Evolutionary conservation across 2,888 invertebrate species (phyloP), one percentile per base, ranked within the genome.

Genomic region (Tiphia femorata): DNA sequence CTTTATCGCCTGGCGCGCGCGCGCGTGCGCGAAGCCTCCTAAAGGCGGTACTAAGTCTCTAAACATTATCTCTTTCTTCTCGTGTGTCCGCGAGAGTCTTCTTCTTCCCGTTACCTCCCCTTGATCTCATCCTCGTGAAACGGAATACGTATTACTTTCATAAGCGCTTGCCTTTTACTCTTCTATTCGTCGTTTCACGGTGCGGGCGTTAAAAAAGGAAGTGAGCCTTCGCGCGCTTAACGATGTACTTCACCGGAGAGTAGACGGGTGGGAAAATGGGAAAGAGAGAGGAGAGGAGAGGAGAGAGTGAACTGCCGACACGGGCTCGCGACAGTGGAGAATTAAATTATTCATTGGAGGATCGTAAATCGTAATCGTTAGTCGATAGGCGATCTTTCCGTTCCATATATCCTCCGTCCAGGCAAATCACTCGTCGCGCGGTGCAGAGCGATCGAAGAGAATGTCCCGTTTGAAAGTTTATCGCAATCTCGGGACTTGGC

Each of bases 1-100:
- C 61, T 66, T 70, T 67, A 70, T 65, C 67, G 62, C n/a, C n/a
- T n/a, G n/a, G n/a, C n/a, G n/a, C 55, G 57, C 40, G 59, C 49
- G 46, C 44, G 44, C 29, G 47, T 16, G 30, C 41, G 21, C 35
- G 20, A 21, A 30, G 30, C 29, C 19, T 42, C 29, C 49, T 51
- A 25, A 42, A 58, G 60, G 40, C 37, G 49, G 52, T 41, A 46
- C 51, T 58, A 60, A 62, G 54, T 62, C 55, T 62, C 57, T 29
- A 48, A 59, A 51, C 55, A 35, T 52, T 49, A 57, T 57, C 56
- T 56, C 37, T 42, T 33, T 4, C 19, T 10, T 25, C n/a, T 10
- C 19, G 19, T 12, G n/a, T n/a, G 19, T 40, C n/a, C 20, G 25
- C 43, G 43, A 3, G 8, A 1, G 2, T 10, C 16, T 19, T 44